Conservation (phyloP, 2,888 invertebrate genomes). For the Monoplex corrugatus region DNA sequence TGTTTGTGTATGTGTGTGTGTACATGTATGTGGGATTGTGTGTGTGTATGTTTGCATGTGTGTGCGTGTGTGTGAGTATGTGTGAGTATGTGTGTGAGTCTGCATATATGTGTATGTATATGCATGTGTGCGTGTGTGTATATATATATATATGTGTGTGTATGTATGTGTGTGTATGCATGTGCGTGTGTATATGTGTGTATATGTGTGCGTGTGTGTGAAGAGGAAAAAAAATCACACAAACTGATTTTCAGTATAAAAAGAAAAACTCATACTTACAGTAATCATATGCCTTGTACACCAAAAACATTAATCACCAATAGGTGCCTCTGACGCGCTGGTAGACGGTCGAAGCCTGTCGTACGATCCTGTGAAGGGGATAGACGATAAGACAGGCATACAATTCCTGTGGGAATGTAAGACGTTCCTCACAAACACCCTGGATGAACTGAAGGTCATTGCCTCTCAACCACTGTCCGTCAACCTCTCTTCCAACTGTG, state of each 20-base stretch:
- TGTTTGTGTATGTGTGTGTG: no score
- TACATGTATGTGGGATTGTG: no score
- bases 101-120: background rate
- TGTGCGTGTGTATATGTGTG: background rate
- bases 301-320: no score
- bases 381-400: conserved; percentile 11
- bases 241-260: no score
- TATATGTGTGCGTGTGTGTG: background rate
- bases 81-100: background rate
- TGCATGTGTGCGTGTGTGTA: background rate
- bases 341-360: conserved; percentile 38
- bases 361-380: conserved; percentile 47
- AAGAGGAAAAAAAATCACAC: no score
- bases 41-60: background rate
- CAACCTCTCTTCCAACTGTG: background rate
- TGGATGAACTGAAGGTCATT: background rate
- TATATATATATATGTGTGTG: background rate
- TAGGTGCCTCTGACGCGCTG: background rate
- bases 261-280: no score
- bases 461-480: background rate
- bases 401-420: conserved; percentile 47
- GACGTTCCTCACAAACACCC: background rate
- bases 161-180: background rate
- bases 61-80: background rate
- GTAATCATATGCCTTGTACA: no score